These are phyloP conservation scores for Drosophila algonquin DNA, from an alignment of 2,888 invertebrate species.

Conservation along the genomic window DNA sequence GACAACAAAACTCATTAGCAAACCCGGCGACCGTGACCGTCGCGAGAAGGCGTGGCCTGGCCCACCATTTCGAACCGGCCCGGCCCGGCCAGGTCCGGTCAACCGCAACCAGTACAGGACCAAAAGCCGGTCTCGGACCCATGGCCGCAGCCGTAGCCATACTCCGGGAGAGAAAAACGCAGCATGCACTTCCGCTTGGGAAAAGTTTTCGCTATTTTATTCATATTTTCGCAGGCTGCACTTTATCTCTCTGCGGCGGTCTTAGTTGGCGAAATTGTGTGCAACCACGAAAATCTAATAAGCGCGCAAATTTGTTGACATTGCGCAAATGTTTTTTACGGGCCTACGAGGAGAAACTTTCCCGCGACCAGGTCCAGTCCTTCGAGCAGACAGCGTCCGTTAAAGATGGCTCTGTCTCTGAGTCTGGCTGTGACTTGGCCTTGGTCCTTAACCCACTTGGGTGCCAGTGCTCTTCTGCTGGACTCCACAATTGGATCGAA, in stretches of 20 bases:
- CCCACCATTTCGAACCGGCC: not conserved
- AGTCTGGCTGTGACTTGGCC: constrained; percentile 21
- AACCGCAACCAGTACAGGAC: constrained; percentile 54
- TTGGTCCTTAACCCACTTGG: constrained; percentile 40
- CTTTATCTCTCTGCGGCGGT: constrained; percentile 73
- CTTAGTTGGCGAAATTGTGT: constrained; percentile 80
- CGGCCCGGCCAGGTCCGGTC: constrained; percentile 45
- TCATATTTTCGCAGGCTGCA: constrained; percentile 69
- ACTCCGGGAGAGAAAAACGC: constrained; percentile 51
- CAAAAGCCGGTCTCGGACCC: constrained; percentile 7
- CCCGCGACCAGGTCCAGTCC: not conserved
- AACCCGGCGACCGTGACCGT: constrained; percentile 75
- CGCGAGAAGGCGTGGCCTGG: constrained; percentile 55
- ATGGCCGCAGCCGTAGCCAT: not conserved
- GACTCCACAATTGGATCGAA: not conserved
- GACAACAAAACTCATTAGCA: constrained; percentile 80
- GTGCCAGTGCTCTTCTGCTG: constrained; percentile 22
- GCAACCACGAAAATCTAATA: constrained; percentile 79
- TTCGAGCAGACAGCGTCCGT: constrained; percentile 14
- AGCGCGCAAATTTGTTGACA: constrained; percentile 79
- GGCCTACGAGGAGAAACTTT: constrained; percentile 56
- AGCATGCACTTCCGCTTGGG: constrained; percentile 66
- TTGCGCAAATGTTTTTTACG: constrained; percentile 79
- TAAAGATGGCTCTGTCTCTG: constrained; percentile 26
- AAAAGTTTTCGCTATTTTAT: constrained; percentile 68